Evolutionary conservation across 2,797 vertebrate genomes (phyloP).

Genomic region (Ceryle rudis): DNA sequence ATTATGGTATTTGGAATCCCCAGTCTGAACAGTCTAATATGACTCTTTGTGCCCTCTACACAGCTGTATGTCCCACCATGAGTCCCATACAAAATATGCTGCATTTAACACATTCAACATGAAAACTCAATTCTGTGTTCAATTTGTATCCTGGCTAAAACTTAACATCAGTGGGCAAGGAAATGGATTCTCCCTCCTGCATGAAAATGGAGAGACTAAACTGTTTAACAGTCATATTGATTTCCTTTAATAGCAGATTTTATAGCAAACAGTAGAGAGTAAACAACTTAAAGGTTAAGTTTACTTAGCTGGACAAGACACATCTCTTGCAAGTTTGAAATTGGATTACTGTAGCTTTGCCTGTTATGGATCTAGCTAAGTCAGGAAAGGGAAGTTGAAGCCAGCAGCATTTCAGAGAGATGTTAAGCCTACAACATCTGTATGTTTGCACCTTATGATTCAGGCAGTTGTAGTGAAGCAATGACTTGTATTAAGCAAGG

Average conservation of each 20-base stretch:
- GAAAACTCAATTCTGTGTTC: neutral
- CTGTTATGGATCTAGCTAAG: neutral
- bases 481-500: neutral
- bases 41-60: neutral
- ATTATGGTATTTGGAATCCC: neutral
- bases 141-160: neutral
- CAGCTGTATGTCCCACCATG: neutral
- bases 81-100: neutral
- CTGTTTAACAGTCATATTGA: neutral
- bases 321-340: neutral
- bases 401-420: neutral
- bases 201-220: neutral
- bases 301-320: neutral
- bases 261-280: neutral
- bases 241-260: constrained; percentile 5
- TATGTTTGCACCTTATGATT: neutral
- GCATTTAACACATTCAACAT: neutral
- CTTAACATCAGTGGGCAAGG: neutral
- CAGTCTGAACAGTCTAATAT: too few relatives aligned
- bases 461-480: neutral
- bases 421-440: neutral
- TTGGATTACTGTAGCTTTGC: neutral
- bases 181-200: neutral
- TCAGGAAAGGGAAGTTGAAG: neutral
- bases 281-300: constrained; percentile 20